Percentiles rank a stretch among this genome's conserved stretches.
Evolutionary conservation across 2,113 vertebrate species (phyloP).

Genomic region (Rattus rattus): DNA sequence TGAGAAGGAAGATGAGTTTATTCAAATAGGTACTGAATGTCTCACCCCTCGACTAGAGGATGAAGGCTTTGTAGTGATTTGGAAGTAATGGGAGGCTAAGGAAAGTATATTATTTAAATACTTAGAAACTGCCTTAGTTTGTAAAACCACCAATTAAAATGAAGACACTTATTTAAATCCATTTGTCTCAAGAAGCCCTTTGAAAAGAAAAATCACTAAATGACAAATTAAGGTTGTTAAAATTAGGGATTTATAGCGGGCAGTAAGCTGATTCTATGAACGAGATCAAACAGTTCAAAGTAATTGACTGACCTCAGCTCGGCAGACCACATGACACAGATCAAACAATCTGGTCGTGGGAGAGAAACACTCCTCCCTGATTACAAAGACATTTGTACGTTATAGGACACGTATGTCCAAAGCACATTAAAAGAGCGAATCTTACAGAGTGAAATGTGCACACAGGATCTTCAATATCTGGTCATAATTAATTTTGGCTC

Average conservation of each 20-base stretch:
- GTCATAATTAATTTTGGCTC: conserved; percentile 57
- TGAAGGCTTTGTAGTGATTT: conserved; percentile 70
- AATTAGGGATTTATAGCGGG: conserved; percentile 76
- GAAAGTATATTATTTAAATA: conserved; percentile 82
- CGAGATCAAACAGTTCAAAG: conserved; percentile 60
- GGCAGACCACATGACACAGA: conserved; percentile 69
- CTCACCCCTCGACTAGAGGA: conserved; percentile 62
- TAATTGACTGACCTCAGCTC: conserved; percentile 11
- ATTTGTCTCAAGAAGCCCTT: conserved; percentile 72
- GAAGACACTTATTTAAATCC: conserved; percentile 78
- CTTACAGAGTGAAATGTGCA: conserved; percentile 58
- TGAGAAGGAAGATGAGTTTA: conserved; percentile 74
- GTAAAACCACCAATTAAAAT: conserved; percentile 81
- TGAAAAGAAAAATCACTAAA: conserved; percentile 66
- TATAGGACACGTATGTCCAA: neutral
- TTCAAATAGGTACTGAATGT: conserved; percentile 64
- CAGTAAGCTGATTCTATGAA: conserved; percentile 65
- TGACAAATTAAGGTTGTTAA: conserved; percentile 77
- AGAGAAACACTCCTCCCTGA: neutral
- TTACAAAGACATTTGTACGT: conserved; percentile 38
- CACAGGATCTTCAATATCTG: conserved; percentile 56
- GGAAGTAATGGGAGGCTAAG: conserved; percentile 62
- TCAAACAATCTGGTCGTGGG: too few relatives aligned
- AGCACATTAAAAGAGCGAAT: conserved; percentile 50
- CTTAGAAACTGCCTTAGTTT: conserved; percentile 71